Base-by-base conservation (phyloP, 2,113 vertebrate species). In the Ctenomys sociabilis region DNA sequence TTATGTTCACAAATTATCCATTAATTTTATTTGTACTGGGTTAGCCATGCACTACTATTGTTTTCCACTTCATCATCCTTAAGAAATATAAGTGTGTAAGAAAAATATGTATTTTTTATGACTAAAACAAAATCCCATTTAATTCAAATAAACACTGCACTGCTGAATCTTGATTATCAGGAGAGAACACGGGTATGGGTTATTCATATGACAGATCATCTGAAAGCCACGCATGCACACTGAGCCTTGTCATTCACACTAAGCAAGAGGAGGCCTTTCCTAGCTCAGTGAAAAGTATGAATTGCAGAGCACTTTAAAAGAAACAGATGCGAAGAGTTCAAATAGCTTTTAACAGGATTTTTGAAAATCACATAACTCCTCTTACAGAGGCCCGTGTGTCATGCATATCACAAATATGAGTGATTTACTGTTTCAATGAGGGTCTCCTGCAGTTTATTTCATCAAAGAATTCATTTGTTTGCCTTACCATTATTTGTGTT, bases 391-490 rank as follows among this genome's bases (percentile, higher is more conserved):
- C n/a, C 35, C 49, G 28, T 85, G 90, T 17, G 32, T 78, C 89
- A 88, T 37, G 66, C 49, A 32, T 43, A 37, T 85, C 43, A 35
- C 35, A 85, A 94, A 94, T 88, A 73, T 82, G 95, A 97, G 87
- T 52, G 90, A 35, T 97, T 97, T 84, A 26, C 54, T 28, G 24
- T 40, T 64, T 43, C 57, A 68, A 87, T 4, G 32, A 78, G 59
- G 7, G 66, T 80, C 12, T 93, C 88, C 93, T 97, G 89, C 61
- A 87, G 52, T 96, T 97, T 97, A 94, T 97, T 98, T 97, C 93
- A 94, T 94, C 87, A 96, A 97, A 98, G 61, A 98, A 98, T 96
- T 95, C 10, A 72, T 93, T 95, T 96, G 30, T 94, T 95, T 72
- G 75, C 92, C 61, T 95, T 75, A 97, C 93, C 94, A 94, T 32